Percentiles rank a stretch among this genome's conserved stretches.
phyloP scores from a whole-genome alignment of 1,140 invertebrate species.

The Cydia fagiglandana region DNA sequence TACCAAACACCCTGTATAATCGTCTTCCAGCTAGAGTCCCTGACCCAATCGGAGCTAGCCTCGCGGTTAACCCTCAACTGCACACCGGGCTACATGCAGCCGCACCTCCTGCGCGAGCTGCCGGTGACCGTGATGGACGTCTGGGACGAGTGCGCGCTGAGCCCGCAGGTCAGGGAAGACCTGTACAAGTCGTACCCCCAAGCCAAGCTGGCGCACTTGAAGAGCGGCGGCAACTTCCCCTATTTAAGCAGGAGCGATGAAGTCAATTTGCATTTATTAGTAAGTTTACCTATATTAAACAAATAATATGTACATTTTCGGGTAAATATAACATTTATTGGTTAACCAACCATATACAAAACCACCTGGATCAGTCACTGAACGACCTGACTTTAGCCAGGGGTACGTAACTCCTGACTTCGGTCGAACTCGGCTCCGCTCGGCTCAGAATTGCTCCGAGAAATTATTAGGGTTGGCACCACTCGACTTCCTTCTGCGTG shows the following conservation, averaged over 20 bases:
- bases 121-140: conserved; percentile 93
- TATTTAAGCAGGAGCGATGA: conserved; percentile 93
- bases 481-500: too few species aligned
- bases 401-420: too few species aligned
- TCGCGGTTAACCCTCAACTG: conserved; percentile 94
- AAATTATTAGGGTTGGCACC: too few species aligned
- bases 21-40: conserved; percentile 91
- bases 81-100: conserved; percentile 88
- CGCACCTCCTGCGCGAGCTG: conserved; percentile 84
- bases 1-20: too few species aligned
- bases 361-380: too few species aligned
- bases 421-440: too few species aligned
- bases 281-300: conserved; percentile 78
- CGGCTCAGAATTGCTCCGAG: too few species aligned
- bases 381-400: too few species aligned
- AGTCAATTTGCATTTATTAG: conserved; percentile 94
- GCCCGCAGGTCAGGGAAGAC: conserved; percentile 87
- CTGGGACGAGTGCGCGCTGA: conserved; percentile 93
- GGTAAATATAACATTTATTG: too few species aligned
- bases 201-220: conserved; percentile 92
- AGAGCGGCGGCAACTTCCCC: conserved; percentile 95
- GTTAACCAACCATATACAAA: too few species aligned
- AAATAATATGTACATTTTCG: too few species aligned
- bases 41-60: conserved; percentile 91
- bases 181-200: conserved; percentile 93